Evolutionary conservation across 30 jellyfish, hydroid and myxozoan genomes (phyloP).

Genomic region (Aurelia aurita): DNA sequence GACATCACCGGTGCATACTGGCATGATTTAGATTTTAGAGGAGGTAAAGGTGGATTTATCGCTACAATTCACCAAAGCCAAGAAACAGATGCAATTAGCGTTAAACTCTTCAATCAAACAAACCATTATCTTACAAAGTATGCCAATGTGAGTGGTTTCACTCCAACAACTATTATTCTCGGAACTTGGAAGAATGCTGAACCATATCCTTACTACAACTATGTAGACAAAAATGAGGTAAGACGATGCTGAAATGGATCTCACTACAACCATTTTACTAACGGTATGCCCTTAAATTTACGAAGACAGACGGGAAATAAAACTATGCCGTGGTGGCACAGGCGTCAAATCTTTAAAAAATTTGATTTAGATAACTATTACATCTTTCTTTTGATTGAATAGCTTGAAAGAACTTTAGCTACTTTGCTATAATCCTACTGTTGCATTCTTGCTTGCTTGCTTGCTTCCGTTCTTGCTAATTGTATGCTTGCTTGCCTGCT

Average conservation of each 20-base stretch:
- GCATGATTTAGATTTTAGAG: conserved; percentile 52
- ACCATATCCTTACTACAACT: conserved; percentile 50
- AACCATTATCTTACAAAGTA: conserved; percentile 7
- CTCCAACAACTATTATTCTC: conserved; percentile 29
- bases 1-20: conserved; percentile 37
- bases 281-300: no score
- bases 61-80: conserved; percentile 13
- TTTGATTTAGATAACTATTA: no score
- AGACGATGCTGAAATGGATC: neutral
- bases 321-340: no score
- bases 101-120: conserved; percentile 43
- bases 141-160: conserved; percentile 34
- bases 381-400: no score
- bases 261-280: no score
- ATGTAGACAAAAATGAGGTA: conserved; percentile 17
- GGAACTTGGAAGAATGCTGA: conserved; percentile 55
- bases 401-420: no score
- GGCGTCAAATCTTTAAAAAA: no score
- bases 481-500: no score
- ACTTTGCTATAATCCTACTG: no score
- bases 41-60: conserved; percentile 38
- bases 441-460: no score
- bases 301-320: no score
- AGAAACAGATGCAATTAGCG: conserved; percentile 19
- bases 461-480: no score